A percentile compares a stretch with the other conserved stretches of the same genome.
These are phyloP conservation scores for Thunnus thynnus DNA, from an alignment of 2,113 vertebrate species.

Conservation along the genomic window DNA sequence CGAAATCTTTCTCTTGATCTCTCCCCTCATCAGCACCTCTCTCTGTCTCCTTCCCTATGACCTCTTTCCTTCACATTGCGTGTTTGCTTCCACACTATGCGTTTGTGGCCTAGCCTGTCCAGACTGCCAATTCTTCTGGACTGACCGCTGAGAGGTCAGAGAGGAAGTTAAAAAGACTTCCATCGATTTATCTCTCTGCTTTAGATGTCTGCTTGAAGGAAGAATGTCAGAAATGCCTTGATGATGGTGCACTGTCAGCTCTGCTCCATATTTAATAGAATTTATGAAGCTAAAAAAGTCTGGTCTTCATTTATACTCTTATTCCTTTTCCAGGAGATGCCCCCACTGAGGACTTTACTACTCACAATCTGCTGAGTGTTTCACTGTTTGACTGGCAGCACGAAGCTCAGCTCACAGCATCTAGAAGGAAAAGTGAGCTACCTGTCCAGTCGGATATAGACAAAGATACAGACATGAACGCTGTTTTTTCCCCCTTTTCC, in stretches of 20 bases:
- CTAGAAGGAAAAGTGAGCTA: constrained; percentile 40
- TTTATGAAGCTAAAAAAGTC: constrained; percentile 10
- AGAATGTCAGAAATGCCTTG: constrained; percentile 45
- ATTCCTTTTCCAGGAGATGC: constrained; percentile 51
- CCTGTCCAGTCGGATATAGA: constrained; percentile 29
- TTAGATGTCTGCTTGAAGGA: constrained; percentile 8
- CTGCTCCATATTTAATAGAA: constrained; percentile 26
- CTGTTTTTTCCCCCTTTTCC: constrained; percentile 18
- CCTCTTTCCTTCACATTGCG: constrained; percentile 8
- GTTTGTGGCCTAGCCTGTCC: constrained; percentile 23
- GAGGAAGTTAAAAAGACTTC: constrained; percentile 24
- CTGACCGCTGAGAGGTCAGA: constrained; percentile 12
- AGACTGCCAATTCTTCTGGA: constrained; percentile 9
- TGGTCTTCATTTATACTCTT: constrained; percentile 22
- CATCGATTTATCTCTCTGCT: constrained; percentile 2
- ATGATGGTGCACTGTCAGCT: neutral
- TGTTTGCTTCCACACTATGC: constrained; percentile 25
- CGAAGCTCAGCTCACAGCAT: constrained; percentile 34
- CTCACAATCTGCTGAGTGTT: constrained; percentile 52
- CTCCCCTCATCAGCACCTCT: neutral
- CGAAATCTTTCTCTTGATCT: constrained; percentile 8
- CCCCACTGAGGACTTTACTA: constrained; percentile 47
- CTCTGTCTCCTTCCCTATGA: neutral
- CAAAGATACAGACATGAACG: constrained; percentile 21
- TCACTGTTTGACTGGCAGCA: constrained; percentile 37